Conservation (phyloP, 2,888 invertebrate genomes). For the Autographa pulchrina region DNA sequence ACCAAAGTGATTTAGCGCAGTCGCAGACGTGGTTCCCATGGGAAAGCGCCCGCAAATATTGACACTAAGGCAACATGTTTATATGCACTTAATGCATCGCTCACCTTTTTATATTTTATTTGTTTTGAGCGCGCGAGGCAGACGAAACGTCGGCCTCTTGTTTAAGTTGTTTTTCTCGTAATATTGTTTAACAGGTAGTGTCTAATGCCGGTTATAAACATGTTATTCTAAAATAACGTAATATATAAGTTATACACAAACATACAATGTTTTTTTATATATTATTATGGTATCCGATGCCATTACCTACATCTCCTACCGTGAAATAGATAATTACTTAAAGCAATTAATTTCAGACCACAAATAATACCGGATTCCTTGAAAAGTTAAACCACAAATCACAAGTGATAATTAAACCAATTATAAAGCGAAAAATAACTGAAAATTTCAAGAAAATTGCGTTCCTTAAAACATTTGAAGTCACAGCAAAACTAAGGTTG, state of each 20-base stretch:
- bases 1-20: constrained; percentile 84
- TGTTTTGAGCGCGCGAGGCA: constrained; percentile 83
- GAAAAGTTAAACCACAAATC: constrained; percentile 69
- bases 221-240: constrained; percentile 68
- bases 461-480: too few relatives aligned
- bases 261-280: constrained; percentile 32
- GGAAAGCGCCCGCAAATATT: constrained; percentile 88
- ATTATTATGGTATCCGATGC: constrained; percentile 1
- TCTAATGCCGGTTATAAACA: constrained; percentile 79
- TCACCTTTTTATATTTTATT: constrained; percentile 88
- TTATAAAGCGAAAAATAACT: constrained; percentile 40
- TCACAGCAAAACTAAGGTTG: constrained; percentile 11
- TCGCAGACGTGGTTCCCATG: constrained; percentile 82
- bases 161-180: constrained; percentile 84
- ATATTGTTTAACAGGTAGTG: constrained; percentile 85
- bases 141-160: constrained; percentile 85
- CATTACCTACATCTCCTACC: neutral
- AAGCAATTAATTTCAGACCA: constrained; percentile 47
- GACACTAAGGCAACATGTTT: constrained; percentile 88
- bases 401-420: constrained; percentile 73
- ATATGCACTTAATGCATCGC: constrained; percentile 89
- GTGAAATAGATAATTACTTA: constrained; percentile 9
- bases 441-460: too few relatives aligned
- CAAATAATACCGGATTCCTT: constrained; percentile 64
- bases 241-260: constrained; percentile 46